These are phyloP conservation scores for Oikopleura dioica DNA, from an alignment of 23 tunicate genomes.

Conservation along the genomic window DNA sequence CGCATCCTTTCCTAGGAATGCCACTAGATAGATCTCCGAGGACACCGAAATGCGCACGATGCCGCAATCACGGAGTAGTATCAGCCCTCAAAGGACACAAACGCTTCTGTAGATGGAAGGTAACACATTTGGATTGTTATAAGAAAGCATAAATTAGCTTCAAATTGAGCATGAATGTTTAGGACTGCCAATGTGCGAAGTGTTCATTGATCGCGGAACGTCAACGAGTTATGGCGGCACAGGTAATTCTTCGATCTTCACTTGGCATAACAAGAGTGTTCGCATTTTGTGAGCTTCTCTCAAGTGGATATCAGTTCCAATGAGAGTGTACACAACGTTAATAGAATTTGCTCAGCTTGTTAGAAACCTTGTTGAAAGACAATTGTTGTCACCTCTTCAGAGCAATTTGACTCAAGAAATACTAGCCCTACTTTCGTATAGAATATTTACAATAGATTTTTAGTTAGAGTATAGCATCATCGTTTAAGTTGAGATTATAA, in stretches of 20 bases:
- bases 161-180: no score
- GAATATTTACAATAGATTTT: no score
- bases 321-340: no score
- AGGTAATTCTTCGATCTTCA: constrained; percentile 26
- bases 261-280: not conserved
- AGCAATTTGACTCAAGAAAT: not conserved
- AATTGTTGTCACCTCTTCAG: not conserved
- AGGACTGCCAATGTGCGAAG: constrained; percentile 71
- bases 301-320: no score
- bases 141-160: no score
- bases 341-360: no score
- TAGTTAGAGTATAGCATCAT: no score
- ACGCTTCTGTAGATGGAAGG: constrained; percentile 82
- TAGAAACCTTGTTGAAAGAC: no score
- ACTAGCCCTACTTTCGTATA: not conserved
- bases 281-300: no score
- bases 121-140: no score
- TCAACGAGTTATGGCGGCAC: constrained; percentile 98
- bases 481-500: no score
- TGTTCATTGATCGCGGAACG: constrained; percentile 90
- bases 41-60: constrained; percentile 88
- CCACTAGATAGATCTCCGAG: constrained; percentile 49
- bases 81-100: constrained; percentile 92
- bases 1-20: no score
- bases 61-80: constrained; percentile 83